Evolutionary conservation across 2,888 invertebrate species (phyloP), one percentile per base, ranked within the genome.

Genomic region (Cartodere bifasciata): DNA sequence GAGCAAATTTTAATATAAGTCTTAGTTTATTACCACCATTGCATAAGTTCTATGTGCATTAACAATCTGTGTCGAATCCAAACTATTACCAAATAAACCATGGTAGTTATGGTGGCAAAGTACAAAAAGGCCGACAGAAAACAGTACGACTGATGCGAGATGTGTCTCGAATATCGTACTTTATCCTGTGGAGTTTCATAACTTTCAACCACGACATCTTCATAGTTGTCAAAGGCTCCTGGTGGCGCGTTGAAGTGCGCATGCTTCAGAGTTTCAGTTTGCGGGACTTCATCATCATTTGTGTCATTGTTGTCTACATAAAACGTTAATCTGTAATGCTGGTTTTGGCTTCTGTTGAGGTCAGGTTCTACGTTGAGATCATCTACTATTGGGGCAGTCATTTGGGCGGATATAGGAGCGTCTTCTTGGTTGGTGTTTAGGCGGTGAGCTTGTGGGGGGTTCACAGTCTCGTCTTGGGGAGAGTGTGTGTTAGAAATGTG

Each of bases 51-150:
- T 48, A 59, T 53, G 31, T 55, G 58, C 41, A 56, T 46, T 39
- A 55, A 50, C 54, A 59, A 52, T 37, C 54, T 50, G 36, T 59
- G 58, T 38, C 57, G 58, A 32, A 61, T 55, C 60, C 60, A 62
- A 35, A 59, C 36, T 35, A 57, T 45, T 24, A 57, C 52, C 35
- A 62, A 46, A 45, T 60, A 61, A 4, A 57, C 57, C 37, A 60
- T 56, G 22, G 58, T 55, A 20, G 56, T 58, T 35, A 61, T 55
- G 28, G 60, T 60, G 34, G 59, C 49, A 42, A 60, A 60, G 43
- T 61, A 62, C 34, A 62, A 46, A 41, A 62, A 57, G 23, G 60
- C 58, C 14, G 58, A 56, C 32, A 62, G 41, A 29, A 60, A 44
- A 41, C 62, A 62, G 25, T 52, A 51, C n/a, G 57, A 46, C 37